Base-by-base conservation (phyloP, 1,140 invertebrate species). In the Temnothorax longispinosus region DNA sequence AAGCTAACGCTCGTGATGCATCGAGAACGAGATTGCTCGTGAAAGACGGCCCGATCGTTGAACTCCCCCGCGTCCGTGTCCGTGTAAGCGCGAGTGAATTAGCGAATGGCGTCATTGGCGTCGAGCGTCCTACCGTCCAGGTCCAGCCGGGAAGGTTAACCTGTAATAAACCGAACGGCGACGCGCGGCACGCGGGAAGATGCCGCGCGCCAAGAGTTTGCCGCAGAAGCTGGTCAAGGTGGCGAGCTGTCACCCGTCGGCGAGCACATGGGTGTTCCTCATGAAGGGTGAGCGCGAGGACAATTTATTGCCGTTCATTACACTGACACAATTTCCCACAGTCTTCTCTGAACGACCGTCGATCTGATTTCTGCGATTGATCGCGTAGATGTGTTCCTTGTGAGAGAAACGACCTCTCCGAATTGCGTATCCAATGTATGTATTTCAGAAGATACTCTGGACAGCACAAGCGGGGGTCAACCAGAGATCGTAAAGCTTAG, bases 401-500 rank as follows among this genome's bases (percentile, higher is more conserved):
- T n/a, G 47, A 47, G 11, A 7, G 38, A 44, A 44, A 47, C 52
- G 52, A 18, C 18, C 27, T 13, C 27, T 13, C 21, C 11, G 6
- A 21, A 4, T 1, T 75, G 35, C 8, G 27, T 58, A 44, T 41
- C 11, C 4, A 50, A 56, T 67, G 18, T 87, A 74, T 88, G 18
- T 87, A 74, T 88, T 13, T 85, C 69, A 95, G 95, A 95, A 81
- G 94, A 96, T 92, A 93, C 93, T 56, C 91, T 96, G 50, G 95
- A 95, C 86, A 91, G 95, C 90, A 89, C 95, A 93, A 96, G 97
- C 89, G 95, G 95, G 65, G 96, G 96, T 15, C 96, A 96, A n/a
- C 97, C 97, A 47, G 96, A 96, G 90, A 97, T 98, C 65, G 96
- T 98, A 15, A 97, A 98, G 90, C 96, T 97, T 18, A 94, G 96